A percentile compares a stretch with the other conserved stretches of the same genome.
Evolutionary conservation across 2,113 vertebrate genomes (phyloP).

Genomic region (Muscicapa adusta): DNA sequence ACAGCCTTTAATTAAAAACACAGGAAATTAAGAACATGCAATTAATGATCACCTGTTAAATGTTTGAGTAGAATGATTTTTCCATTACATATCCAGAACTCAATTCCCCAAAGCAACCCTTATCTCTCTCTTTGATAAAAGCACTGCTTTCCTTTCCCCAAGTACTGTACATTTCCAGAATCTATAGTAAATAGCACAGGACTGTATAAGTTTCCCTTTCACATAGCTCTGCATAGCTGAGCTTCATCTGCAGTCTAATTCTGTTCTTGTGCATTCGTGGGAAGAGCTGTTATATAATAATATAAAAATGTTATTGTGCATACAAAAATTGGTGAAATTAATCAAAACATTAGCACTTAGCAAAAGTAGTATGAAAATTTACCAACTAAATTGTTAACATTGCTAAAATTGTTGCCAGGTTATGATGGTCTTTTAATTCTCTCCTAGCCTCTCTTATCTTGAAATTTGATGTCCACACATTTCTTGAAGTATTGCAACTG

Average conservation of each 20-base stretch:
- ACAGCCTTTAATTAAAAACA: not conserved
- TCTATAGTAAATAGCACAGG: not conserved
- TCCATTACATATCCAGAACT: not conserved
- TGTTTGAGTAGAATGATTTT: not conserved
- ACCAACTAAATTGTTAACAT: not conserved
- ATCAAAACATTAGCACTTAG: not conserved
- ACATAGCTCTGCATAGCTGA: not conserved
- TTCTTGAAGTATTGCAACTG: accelerated
- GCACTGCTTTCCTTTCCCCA: not conserved
- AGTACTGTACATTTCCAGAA: not conserved
- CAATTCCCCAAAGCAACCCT: not conserved
- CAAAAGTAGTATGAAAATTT: not conserved
- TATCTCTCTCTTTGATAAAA: not conserved
- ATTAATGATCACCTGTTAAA: not conserved
- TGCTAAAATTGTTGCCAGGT: not conserved
- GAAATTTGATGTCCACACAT: not conserved
- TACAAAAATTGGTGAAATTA: not conserved
- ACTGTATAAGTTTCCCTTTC: not conserved
- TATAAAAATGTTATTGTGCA: not conserved
- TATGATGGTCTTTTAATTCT: not conserved
- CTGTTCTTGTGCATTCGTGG: not conserved
- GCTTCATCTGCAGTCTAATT: not conserved
- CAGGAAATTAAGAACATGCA: not conserved
- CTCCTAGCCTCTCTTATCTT: not conserved
- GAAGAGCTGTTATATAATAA: not conserved